Percentiles rank a stretch among this genome's conserved stretches.
These are phyloP conservation scores for Drosophila subquinaria DNA, from an alignment of 2,888 invertebrate species.

Conservation along the genomic window DNA sequence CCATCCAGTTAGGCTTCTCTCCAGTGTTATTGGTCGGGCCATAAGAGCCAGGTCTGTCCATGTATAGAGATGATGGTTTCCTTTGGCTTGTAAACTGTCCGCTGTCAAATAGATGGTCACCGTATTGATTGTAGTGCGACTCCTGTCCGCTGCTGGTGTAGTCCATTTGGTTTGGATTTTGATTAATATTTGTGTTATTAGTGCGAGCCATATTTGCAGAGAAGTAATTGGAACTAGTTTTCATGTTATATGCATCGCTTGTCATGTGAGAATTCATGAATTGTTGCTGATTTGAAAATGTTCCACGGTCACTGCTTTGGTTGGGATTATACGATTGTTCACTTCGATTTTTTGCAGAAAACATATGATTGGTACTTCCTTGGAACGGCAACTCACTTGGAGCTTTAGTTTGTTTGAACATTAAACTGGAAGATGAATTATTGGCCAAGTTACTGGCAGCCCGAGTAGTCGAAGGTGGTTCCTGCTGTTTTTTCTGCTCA, in stretches of 20 bases:
- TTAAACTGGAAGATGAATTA: neutral
- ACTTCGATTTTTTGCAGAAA: neutral
- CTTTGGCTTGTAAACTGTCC: constrained; percentile 5
- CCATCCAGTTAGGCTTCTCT: constrained; percentile 21
- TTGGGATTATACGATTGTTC: constrained; percentile 9
- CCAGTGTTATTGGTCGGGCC: constrained; percentile 6
- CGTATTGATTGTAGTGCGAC: constrained; percentile 25
- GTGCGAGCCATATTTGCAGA: constrained; percentile 52
- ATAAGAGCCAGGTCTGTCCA: constrained; percentile 7
- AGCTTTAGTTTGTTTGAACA: neutral
- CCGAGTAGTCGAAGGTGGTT: neutral
- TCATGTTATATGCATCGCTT: constrained; percentile 34
- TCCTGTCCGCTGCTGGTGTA: constrained; percentile 16
- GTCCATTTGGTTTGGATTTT: constrained; percentile 17
- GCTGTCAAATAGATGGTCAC: constrained; percentile 5
- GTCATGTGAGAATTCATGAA: constrained; percentile 12
- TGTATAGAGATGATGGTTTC: constrained; percentile 3
- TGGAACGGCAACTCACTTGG: neutral
- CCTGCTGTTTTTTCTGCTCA: constrained; percentile 78
- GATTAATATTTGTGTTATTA: constrained; percentile 38
- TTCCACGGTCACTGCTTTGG: neutral
- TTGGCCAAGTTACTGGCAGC: neutral
- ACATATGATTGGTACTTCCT: neutral
- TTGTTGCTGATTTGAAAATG: constrained; percentile 5
- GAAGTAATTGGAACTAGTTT: constrained; percentile 37